Conservation (phyloP, 2,888 invertebrate species). For the Trachelus iudaicus region DNA sequence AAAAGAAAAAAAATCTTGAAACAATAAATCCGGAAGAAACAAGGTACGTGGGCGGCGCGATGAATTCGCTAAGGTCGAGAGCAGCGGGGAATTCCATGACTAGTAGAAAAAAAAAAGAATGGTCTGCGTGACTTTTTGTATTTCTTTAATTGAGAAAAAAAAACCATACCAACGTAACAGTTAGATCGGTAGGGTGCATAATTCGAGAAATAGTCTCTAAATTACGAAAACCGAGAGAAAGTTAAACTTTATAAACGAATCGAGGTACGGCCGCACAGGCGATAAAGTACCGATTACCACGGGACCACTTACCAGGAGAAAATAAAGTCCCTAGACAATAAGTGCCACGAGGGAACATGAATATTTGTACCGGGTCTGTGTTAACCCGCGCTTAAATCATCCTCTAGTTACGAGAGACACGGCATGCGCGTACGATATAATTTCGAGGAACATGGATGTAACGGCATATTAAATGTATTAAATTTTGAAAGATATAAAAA, state of each 20-base stretch:
- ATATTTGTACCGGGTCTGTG: background rate
- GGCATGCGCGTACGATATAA: background rate
- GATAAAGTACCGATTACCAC: background rate
- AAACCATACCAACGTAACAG: background rate
- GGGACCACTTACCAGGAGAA: background rate
- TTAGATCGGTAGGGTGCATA: background rate
- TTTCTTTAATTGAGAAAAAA: background rate
- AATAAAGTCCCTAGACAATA: slow-evolving; percentile 3
- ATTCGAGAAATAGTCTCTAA: background rate
- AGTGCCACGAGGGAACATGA: background rate
- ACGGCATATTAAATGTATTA: background rate
- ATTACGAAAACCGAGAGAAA: slow-evolving; percentile 15
- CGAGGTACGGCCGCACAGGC: background rate
- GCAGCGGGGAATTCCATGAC: background rate
- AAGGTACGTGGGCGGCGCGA: slow-evolving; percentile 9
- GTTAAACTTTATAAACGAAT: slow-evolving; percentile 9
- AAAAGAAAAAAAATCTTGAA: slow-evolving; percentile 15
- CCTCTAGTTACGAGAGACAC: slow-evolving; percentile 18
- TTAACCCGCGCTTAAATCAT: slow-evolving; percentile 14
- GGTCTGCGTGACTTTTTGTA: background rate
- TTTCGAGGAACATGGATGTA: background rate
- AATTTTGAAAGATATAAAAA: background rate
- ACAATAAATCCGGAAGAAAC: slow-evolving; percentile 36
- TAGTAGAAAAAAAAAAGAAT: background rate
- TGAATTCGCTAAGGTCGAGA: background rate